Conservation (phyloP, 2,113 vertebrate species). For the Cynoglossus semilaevis region DNA sequence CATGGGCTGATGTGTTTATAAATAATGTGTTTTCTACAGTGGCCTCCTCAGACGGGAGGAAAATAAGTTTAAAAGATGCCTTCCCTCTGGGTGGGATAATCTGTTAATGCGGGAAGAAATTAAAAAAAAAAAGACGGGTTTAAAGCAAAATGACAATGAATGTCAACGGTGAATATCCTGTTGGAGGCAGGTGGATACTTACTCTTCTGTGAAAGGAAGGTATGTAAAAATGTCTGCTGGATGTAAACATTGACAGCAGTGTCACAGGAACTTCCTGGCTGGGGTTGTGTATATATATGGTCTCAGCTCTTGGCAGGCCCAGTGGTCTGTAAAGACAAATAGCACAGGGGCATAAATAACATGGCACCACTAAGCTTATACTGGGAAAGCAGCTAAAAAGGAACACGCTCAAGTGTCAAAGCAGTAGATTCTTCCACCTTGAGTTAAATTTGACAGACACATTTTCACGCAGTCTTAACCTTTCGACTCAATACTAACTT, state of each 20-base stretch:
- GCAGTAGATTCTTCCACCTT: not conserved
- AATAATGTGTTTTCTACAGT: conserved; percentile 95
- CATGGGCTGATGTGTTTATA: conserved; percentile 97
- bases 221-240: conserved; percentile 92
- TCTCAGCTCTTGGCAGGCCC: conserved; percentile 89
- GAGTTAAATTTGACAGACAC: not conserved
- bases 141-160: not conserved
- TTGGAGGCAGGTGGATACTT: conserved; percentile 53
- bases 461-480: no score
- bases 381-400: not conserved
- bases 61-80: conserved; percentile 92
- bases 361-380: not conserved
- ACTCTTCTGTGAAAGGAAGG: conserved; percentile 92
- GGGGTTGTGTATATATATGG: conserved; percentile 91
- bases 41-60: conserved; percentile 92
- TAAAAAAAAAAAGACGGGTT: not conserved
- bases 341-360: conserved; percentile 17
- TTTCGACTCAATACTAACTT: no score
- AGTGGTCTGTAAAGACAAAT: conserved; percentile 77
- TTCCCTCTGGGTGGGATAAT: conserved; percentile 93
- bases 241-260: conserved; percentile 92
- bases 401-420: not conserved
- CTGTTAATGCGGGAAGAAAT: conserved; percentile 64
- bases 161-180: not conserved
- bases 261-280: conserved; percentile 89